Percentiles rank a stretch among this genome's conserved stretches.
Evolutionary conservation across 92 coral and sea anemone species (phyloP).

Genomic region (Meandrina meandrites): DNA sequence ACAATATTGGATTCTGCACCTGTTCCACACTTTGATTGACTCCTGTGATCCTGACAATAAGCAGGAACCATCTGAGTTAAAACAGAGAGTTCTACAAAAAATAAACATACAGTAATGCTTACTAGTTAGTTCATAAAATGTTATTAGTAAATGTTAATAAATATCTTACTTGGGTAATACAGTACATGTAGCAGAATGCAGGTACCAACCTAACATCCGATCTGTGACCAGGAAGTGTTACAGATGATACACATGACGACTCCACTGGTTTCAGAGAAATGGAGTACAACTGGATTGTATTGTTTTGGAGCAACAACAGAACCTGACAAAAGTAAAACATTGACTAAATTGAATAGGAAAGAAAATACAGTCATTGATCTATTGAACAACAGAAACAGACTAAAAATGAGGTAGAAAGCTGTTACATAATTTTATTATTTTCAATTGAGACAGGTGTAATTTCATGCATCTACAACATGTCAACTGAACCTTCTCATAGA

Average conservation of each 20-base stretch:
- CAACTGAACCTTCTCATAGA: too few relatives aligned
- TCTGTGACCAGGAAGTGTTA: conserved; percentile 92
- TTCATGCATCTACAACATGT: too few relatives aligned
- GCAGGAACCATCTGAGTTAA: conserved; percentile 89
- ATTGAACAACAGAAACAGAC: too few relatives aligned
- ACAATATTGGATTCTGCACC: conserved; percentile 41
- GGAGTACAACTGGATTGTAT: conserved; percentile 76
- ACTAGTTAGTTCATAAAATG: too few relatives aligned
- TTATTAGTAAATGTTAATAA: too few relatives aligned
- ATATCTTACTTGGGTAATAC: too few relatives aligned
- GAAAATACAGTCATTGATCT: too few relatives aligned
- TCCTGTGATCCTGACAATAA: conserved; percentile 93
- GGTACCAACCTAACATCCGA: conserved; percentile 84
- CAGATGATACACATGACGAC: conserved; percentile 57
- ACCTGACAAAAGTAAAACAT: conserved; percentile 51
- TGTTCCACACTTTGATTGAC: conserved; percentile 94
- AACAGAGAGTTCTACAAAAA: conserved; percentile 77
- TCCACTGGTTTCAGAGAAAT: conserved; percentile 49
- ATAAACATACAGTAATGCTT: not conserved
- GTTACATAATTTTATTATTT: too few relatives aligned
- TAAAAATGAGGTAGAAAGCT: too few relatives aligned
- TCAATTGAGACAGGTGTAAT: too few relatives aligned
- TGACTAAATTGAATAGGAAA: too few relatives aligned
- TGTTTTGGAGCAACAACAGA: conserved; percentile 85
- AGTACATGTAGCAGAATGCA: too few relatives aligned